These are phyloP conservation scores for Cotesia vestalis DNA, from an alignment of 1,140 invertebrate species.

Conservation along the genomic window DNA sequence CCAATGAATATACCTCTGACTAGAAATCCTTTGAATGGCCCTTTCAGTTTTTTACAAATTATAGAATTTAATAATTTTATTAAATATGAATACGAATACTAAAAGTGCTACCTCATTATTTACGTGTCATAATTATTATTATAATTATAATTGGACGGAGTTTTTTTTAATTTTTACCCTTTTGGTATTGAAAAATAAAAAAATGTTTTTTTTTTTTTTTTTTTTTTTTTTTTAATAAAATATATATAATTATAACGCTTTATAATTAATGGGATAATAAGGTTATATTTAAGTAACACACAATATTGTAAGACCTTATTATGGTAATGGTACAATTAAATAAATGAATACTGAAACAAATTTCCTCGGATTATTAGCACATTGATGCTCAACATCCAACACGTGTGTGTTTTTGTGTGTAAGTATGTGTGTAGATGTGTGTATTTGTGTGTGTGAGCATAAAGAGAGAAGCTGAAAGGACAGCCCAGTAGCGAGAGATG, in stretches of 20 bases:
- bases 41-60: no score
- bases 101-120: no score
- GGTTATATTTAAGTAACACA: slow-evolving; percentile 20
- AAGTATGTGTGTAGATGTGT: neutral
- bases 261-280: slow-evolving; percentile 7
- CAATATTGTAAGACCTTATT: neutral
- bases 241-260: neutral
- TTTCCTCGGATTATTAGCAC: slow-evolving; percentile 65
- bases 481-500: slow-evolving; percentile 6
- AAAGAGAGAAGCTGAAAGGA: neutral
- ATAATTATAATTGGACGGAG: no score
- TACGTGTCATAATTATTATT: no score
- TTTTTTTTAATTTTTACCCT: no score
- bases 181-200: no score
- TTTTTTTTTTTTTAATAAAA: no score
- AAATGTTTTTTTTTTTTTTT: neutral
- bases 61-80: no score
- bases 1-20: no score
- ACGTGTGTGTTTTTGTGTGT: neutral
- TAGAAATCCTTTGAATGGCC: no score
- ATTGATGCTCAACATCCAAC: slow-evolving; percentile 41
- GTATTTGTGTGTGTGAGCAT: no score
- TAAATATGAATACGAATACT: no score
- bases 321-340: slow-evolving; percentile 54
- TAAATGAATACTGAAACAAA: slow-evolving; percentile 64